A percentile compares a stretch with the other conserved stretches of the same genome.
Conservation (phyloP, 2,113 vertebrate genomes). For the Oenanthe melanoleuca region DNA sequence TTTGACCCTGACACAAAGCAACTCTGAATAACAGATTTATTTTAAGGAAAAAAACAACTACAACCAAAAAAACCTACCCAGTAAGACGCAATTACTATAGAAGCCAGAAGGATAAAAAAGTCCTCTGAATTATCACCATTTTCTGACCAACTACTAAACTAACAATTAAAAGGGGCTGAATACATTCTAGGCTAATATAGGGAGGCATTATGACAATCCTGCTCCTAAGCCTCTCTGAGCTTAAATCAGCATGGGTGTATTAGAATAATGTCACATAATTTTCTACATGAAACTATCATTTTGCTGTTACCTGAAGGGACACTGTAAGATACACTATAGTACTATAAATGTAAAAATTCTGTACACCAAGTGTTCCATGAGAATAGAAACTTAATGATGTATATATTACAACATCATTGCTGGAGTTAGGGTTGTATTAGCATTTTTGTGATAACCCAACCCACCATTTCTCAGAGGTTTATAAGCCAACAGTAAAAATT, state of each 20-base stretch:
- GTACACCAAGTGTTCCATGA: slow-evolving; percentile 49
- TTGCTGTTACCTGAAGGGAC: slow-evolving; percentile 66
- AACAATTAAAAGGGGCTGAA: slow-evolving; percentile 38
- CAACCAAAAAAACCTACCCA: neutral
- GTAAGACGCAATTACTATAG: neutral
- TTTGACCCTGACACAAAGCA: neutral
- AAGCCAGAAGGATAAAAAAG: neutral
- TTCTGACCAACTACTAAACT: slow-evolving; percentile 19
- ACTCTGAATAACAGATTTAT: neutral
- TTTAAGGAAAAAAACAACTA: neutral
- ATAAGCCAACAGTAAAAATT: slow-evolving; percentile 40
- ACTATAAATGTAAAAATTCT: slow-evolving; percentile 73
- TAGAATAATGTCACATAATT: slow-evolving; percentile 70
- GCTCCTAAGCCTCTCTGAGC: slow-evolving; percentile 28
- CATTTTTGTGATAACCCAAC: slow-evolving; percentile 58
- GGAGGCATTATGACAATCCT: slow-evolving; percentile 39
- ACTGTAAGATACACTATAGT: slow-evolving; percentile 45
- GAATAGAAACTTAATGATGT: slow-evolving; percentile 66
- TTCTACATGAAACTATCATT: slow-evolving; percentile 62
- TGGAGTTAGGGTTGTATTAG: slow-evolving; percentile 43
- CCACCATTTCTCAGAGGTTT: slow-evolving; percentile 47
- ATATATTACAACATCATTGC: slow-evolving; percentile 58
- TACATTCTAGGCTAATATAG: neutral
- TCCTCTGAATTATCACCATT: neutral
- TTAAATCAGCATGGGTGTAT: slow-evolving; percentile 60